These are phyloP conservation scores for Acanthurus tractus DNA, from an alignment of 2,797 vertebrate genomes.

Conservation along the genomic window DNA sequence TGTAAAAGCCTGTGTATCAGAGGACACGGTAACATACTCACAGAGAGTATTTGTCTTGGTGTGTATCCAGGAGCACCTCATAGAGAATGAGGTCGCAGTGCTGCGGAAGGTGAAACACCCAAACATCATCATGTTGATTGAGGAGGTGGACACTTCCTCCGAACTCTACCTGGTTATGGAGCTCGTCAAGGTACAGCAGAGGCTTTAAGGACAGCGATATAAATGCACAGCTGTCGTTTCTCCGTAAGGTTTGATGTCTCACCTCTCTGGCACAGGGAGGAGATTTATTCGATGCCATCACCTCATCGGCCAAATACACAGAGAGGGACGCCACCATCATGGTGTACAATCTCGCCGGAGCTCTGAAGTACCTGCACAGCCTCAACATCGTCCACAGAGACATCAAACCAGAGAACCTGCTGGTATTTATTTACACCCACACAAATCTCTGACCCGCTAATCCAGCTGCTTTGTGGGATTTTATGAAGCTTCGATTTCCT, in stretches of 20 bases:
- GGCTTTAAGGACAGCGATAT: rapidly evolving
- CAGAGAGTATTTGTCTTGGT: background rate
- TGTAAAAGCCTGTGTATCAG: constrained; percentile 3
- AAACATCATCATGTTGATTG: constrained; percentile 97
- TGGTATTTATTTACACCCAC: constrained; percentile 82
- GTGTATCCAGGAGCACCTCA: constrained; percentile 92
- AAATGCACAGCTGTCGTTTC: background rate
- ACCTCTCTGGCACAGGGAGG: constrained; percentile 88
- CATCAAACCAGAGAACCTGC: constrained; percentile 97
- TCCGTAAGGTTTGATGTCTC: background rate
- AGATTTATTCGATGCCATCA: constrained; percentile 97
- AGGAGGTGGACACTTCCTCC: constrained; percentile 93
- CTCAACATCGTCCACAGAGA: constrained; percentile 96
- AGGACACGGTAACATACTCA: background rate
- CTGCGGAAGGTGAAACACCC: constrained; percentile 95
- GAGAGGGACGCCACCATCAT: constrained; percentile 94
- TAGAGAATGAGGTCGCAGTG: constrained; percentile 97
- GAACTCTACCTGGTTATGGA: constrained; percentile 98
- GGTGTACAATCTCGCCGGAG: constrained; percentile 94
- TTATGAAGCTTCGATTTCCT: background rate
- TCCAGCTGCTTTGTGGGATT: background rate
- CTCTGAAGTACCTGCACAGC: constrained; percentile 94
- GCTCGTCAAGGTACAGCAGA: constrained; percentile 89
- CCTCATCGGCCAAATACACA: constrained; percentile 96
- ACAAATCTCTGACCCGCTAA: background rate